Evolutionary conservation across 2,113 vertebrate genomes (phyloP), one percentile per base, ranked within the genome.

Genomic region (Perca schrenkii): DNA sequence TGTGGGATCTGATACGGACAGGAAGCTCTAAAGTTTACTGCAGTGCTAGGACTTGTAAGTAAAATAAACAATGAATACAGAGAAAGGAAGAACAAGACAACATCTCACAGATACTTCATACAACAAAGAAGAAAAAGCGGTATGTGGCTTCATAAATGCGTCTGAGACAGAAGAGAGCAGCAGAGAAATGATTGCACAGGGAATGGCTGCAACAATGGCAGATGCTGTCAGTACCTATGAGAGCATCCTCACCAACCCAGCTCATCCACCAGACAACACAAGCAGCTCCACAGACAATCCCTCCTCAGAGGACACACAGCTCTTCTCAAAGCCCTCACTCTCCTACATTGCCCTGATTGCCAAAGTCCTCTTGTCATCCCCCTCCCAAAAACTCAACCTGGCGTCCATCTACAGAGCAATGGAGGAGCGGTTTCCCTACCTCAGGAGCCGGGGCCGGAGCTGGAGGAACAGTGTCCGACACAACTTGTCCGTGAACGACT

Each of bases 341-440:
- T 94, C 93, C 50, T 95, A 94, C 36, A 90, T 94, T 71, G 91
- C 89, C 52, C 90, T 95, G 76, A 95, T 95, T 65, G 91, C 88
- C 82, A 95, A 94, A 31, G 92, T 91, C 3, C 95, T 95, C 86
- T 86, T 96, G 68, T 91, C 91, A 50, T 94, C 92, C 4, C 87
- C 92, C 19, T 63, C 72, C 52, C 89, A 91, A 82, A 94, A 94
- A 61, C 79, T 93, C 74, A 95, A 94, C 88, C 89, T 95, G 83
- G 89, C 86, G 17, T 92, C 93, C 70, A 95, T 95, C 90, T 95
- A 96, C 89, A 90, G 85, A 77, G 91, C 92, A 0, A 94, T 88
- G 78, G 90, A 95, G 92, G 91, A 94, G 16, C 87, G 86, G 25
- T 94, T 94, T 82, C 90, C 91, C 25, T 91, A 92, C 80, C 93